phyloP scores from a whole-genome alignment of 2,888 invertebrate species.

The Polydrusus tereticollis region DNA sequence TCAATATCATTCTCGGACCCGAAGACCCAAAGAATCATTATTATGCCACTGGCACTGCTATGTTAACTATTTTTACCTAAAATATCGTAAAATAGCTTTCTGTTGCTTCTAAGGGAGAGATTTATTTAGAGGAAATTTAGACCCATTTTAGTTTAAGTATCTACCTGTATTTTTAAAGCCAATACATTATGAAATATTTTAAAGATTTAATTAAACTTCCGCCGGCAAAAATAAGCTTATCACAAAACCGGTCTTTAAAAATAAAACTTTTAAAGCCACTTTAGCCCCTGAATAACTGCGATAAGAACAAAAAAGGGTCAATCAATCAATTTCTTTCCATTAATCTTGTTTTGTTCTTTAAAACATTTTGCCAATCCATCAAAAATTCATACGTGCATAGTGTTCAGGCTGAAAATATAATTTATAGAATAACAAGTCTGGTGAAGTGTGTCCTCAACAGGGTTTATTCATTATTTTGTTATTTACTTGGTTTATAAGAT shows the following conservation, averaged over 20 bases:
- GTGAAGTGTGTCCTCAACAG: constrained; percentile 3
- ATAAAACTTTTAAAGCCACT: constrained; percentile 46
- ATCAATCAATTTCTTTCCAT: constrained; percentile 48
- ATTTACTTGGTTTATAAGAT: not conserved
- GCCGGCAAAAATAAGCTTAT: constrained; percentile 29
- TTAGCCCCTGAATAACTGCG: constrained; percentile 44
- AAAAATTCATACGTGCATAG: constrained; percentile 42
- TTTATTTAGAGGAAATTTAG: no score
- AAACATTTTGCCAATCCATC: constrained; percentile 43
- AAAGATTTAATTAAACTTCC: not conserved
- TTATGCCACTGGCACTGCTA: no score
- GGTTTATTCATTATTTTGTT: not conserved
- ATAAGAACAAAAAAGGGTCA: constrained; percentile 47
- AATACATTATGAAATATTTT: not conserved
- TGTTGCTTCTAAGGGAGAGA: no score
- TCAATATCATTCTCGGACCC: no score
- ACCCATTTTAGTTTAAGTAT: no score
- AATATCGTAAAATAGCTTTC: no score
- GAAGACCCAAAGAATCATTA: no score
- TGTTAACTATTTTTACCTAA: no score
- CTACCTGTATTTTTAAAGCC: no score
- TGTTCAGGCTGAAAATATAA: constrained; percentile 26
- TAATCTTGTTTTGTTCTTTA: constrained; percentile 46
- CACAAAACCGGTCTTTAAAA: constrained; percentile 36
- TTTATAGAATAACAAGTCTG: constrained; percentile 14